Evolutionary conservation across 1,140 invertebrate genomes (phyloP).

Genomic region (Aphaenogaster floridana): DNA sequence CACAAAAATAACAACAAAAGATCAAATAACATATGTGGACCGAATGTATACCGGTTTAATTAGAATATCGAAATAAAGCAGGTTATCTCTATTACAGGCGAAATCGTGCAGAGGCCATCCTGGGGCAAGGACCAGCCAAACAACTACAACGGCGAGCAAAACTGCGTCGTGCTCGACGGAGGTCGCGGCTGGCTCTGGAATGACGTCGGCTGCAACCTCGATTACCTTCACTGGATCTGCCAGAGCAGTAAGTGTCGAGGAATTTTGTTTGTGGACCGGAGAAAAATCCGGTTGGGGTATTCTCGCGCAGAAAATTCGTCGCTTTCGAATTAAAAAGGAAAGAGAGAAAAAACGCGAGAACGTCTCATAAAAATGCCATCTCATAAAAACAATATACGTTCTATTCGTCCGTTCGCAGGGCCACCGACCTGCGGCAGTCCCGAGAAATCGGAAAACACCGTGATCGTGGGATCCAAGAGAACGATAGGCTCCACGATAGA

Average conservation of each 20-base stretch:
- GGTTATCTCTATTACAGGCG: slow-evolving; percentile 87
- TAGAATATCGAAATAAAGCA: not conserved
- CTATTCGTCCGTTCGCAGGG: slow-evolving; percentile 85
- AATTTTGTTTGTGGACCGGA: slow-evolving; percentile 34
- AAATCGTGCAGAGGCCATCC: slow-evolving; percentile 91
- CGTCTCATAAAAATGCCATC: not conserved
- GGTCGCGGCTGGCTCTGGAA: slow-evolving; percentile 97
- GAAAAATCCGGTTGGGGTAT: slow-evolving; percentile 13
- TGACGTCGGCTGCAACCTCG: slow-evolving; percentile 97
- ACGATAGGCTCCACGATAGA: slow-evolving; percentile 90
- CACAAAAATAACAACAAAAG: not conserved
- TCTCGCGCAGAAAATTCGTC: not conserved
- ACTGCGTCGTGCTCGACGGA: slow-evolving; percentile 96
- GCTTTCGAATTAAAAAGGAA: not conserved
- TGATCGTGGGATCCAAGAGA: slow-evolving; percentile 91
- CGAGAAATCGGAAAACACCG: slow-evolving; percentile 94
- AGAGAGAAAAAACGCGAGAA: not conserved
- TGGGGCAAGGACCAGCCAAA: slow-evolving; percentile 98
- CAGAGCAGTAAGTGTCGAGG: slow-evolving; percentile 92
- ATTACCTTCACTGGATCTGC: slow-evolving; percentile 97
- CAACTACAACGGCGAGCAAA: slow-evolving; percentile 98
- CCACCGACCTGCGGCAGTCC: slow-evolving; percentile 95
- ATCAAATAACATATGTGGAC: not conserved
- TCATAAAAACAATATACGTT: not conserved
- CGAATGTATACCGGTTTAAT: not conserved